Conservation (phyloP, 2,888 invertebrate species). For the Belgica antarctica region DNA sequence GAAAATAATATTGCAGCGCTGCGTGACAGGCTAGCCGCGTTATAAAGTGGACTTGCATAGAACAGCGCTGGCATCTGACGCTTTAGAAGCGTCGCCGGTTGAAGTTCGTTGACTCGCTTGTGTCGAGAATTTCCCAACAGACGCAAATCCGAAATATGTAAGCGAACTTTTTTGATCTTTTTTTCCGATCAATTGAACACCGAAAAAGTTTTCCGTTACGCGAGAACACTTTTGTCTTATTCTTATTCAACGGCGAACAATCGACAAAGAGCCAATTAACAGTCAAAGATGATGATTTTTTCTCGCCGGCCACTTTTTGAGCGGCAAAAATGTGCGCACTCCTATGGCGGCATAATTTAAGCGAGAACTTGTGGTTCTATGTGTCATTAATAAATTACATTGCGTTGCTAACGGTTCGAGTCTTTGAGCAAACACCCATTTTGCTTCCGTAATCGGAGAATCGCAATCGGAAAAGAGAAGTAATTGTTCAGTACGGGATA, state of each 20-base stretch:
- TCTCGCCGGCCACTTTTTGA: too few relatives aligned
- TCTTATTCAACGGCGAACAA: neutral
- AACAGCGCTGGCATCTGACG: neutral
- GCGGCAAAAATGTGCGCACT: neutral
- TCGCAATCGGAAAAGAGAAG: slow-evolving; percentile 18
- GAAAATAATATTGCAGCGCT: slow-evolving; percentile 22
- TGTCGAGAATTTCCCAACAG: too few relatives aligned
- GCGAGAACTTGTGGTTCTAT: neutral
- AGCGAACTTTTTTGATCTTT: too few relatives aligned
- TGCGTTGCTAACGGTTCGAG: neutral
- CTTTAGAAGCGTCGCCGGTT: neutral
- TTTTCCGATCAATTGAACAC: neutral
- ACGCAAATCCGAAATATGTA: too few relatives aligned
- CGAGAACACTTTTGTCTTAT: too few relatives aligned
- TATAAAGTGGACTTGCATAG: neutral
- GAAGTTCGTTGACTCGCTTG: slow-evolving; percentile 1
- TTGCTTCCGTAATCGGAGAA: slow-evolving; percentile 21
- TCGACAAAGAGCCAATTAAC: slow-evolving; percentile 12
- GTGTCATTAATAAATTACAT: slow-evolving; percentile 27
- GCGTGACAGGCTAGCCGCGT: neutral
- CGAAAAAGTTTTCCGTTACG: slow-evolving; percentile 10
- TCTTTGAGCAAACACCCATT: neutral
- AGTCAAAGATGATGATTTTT: slow-evolving; percentile 3
- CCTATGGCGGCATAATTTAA: neutral
- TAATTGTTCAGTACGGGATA: slow-evolving; percentile 8